A percentile compares a stretch with the other conserved stretches of the same genome.
Conservation (phyloP, 1,140 invertebrate genomes). For the Drosophila equinoxialis region DNA sequence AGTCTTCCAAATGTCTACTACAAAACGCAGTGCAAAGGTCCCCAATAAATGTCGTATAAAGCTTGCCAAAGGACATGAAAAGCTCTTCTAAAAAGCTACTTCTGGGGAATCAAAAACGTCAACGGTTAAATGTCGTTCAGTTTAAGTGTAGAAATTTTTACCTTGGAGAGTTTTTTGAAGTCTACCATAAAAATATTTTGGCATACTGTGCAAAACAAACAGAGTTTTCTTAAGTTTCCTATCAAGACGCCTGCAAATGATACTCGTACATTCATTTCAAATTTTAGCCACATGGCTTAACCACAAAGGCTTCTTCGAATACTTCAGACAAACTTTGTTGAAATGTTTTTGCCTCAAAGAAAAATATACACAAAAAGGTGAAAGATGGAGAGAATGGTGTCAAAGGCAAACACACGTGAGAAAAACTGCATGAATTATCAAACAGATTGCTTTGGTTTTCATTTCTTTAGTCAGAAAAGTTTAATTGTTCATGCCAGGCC, state of each 20-base stretch:
- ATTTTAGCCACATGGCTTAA: conserved; percentile 37
- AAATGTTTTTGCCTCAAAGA: conserved; percentile 6
- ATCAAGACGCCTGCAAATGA: not conserved
- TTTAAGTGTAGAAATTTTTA: not conserved
- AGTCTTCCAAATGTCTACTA: too few species aligned
- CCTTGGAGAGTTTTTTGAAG: not conserved
- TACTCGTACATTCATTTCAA: not conserved
- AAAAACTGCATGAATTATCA: conserved; percentile 63
- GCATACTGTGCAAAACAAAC: not conserved
- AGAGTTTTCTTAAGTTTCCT: not conserved
- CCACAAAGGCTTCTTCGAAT: conserved; percentile 38
- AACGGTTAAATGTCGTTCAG: not conserved
- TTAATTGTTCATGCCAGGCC: conserved; percentile 58
- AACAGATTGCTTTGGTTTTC: conserved; percentile 66
- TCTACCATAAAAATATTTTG: not conserved
- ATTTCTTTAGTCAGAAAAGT: conserved; percentile 52
- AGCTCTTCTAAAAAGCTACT: not conserved
- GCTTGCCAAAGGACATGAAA: not conserved
- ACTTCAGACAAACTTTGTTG: conserved; percentile 16
- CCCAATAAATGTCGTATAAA: not conserved
- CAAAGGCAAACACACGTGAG: conserved; percentile 22
- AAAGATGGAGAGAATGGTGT: not conserved
- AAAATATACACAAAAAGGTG: not conserved
- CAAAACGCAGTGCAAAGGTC: too few species aligned
- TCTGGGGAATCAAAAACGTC: not conserved